Conservation (phyloP, 2,113 vertebrate species). For the Chamaea fasciata region DNA sequence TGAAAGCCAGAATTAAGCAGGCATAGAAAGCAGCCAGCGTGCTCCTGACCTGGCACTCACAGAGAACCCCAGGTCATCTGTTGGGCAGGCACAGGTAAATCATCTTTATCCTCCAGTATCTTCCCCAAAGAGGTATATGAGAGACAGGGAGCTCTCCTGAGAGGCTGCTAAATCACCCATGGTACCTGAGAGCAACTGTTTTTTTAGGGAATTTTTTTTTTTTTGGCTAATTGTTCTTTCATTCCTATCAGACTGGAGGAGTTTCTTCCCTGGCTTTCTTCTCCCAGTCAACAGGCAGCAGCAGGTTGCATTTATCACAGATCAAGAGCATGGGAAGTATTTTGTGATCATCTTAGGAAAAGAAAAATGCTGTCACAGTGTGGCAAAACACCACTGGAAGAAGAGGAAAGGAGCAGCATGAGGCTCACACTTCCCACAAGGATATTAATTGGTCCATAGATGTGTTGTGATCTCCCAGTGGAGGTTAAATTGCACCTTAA, state of each 20-base stretch:
- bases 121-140: not conserved
- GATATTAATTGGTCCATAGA: not conserved
- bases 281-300: not conserved
- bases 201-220: accelerated
- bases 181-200: not conserved
- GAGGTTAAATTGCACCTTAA: not conserved
- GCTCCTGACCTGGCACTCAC: not conserved
- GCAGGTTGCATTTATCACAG: not conserved
- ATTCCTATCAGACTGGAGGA: not conserved
- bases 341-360: not conserved
- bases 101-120: not conserved
- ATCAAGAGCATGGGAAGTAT: not conserved
- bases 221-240: not conserved
- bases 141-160: not conserved
- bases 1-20: constrained; percentile 33
- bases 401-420: not conserved
- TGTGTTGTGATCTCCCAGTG: not conserved
- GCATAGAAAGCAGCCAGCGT: not conserved
- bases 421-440: not conserved
- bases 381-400: not conserved
- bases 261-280: not conserved
- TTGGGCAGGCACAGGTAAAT: not conserved
- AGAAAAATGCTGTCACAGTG: not conserved
- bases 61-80: not conserved
- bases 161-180: not conserved